Conservation (phyloP, 2,113 vertebrate genomes). For the Procavia capensis region DNA sequence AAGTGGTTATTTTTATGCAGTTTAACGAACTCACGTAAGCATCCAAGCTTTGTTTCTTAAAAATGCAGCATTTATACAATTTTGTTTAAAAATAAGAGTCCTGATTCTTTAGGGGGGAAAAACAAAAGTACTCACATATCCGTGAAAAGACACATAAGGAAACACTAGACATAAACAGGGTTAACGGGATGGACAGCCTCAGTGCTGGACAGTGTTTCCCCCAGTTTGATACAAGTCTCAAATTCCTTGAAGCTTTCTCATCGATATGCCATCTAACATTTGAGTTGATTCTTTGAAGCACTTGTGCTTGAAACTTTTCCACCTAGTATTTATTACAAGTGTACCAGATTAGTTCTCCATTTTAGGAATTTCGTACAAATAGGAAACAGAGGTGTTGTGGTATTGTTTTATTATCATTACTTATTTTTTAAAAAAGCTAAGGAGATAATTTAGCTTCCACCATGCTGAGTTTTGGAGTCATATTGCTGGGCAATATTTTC, state of each 20-base stretch:
- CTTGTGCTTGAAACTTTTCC: slow-evolving; percentile 49
- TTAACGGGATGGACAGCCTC: background rate
- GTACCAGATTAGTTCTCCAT: background rate
- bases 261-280: background rate
- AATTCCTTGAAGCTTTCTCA: background rate
- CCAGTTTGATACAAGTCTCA: background rate
- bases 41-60: background rate
- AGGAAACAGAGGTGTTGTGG: background rate
- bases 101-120: background rate
- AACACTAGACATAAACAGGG: background rate
- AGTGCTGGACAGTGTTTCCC: background rate
- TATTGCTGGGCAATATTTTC: background rate
- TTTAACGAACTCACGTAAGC: background rate
- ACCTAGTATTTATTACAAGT: background rate
- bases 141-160: slow-evolving; percentile 32
- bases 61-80: background rate
- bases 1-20: background rate
- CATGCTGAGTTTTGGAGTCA: background rate
- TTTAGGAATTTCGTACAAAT: background rate
- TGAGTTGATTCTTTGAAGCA: slow-evolving; percentile 16
- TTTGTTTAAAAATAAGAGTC: slow-evolving; percentile 4
- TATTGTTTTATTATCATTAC: background rate
- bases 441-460: background rate
- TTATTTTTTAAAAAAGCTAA: background rate
- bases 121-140: background rate